phyloP scores from a whole-genome alignment of 2,113 vertebrate genomes.

The Saguinus midas region DNA sequence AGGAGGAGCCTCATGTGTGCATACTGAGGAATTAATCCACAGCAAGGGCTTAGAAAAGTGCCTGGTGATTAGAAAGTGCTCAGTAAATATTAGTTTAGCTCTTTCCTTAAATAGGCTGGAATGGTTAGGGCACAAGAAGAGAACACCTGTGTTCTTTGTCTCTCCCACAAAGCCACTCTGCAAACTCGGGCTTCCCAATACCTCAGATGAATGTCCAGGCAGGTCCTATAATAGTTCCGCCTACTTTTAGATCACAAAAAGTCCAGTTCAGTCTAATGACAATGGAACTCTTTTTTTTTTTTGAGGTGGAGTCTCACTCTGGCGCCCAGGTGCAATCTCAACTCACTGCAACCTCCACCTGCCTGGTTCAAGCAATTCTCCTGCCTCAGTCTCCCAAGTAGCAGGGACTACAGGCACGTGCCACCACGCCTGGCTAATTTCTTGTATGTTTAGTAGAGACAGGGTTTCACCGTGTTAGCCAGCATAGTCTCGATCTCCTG shows the following conservation, averaged over 20 bases:
- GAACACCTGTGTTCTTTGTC: not conserved
- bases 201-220: not conserved
- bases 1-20: not conserved
- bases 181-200: not conserved
- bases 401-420: no score
- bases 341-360: no score
- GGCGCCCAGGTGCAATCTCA: rapidly evolving
- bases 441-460: no score
- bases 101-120: not conserved
- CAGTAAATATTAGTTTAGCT: not conserved
- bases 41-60: not conserved
- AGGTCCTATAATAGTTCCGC: not conserved
- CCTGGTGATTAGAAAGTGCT: not conserved
- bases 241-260: not conserved
- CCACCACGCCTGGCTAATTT: no score
- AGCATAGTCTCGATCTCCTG: no score
- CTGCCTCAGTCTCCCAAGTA: no score
- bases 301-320: no score
- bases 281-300: no score
- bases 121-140: not conserved
- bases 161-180: not conserved
- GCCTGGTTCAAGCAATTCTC: no score
- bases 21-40: not conserved
- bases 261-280: not conserved
- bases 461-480: no score